phyloP scores from a whole-genome alignment of 2,888 invertebrate species.

The Zele albiditarsus region DNA sequence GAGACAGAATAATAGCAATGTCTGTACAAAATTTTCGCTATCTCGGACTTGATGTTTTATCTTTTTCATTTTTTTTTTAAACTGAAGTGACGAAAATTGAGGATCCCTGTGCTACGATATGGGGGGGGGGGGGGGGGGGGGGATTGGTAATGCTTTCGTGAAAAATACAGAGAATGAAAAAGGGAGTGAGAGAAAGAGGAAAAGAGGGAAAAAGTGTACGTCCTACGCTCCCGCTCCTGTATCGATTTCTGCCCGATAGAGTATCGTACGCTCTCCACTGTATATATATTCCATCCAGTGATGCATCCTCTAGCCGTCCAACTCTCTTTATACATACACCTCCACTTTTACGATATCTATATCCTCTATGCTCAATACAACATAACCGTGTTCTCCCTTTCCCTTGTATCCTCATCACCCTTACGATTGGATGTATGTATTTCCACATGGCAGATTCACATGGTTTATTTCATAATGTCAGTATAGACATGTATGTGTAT shows the following conservation, averaged over 20 bases:
- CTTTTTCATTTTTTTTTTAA: background rate
- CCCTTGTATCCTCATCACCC: background rate
- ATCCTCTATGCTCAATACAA: background rate
- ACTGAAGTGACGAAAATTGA: conserved; percentile 44
- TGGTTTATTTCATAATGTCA: too few relatives aligned
- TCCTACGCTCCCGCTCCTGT: conserved; percentile 57
- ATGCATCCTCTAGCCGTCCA: conserved; percentile 10
- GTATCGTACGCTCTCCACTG: conserved; percentile 54
- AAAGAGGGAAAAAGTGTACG: conserved; percentile 45
- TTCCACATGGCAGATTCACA: too few relatives aligned
- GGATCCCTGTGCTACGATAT: conserved; percentile 54
- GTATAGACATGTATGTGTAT: too few relatives aligned
- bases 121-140: conserved; percentile 56
- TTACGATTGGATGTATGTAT: too few relatives aligned
- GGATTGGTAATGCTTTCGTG: conserved; percentile 64
- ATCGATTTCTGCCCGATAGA: conserved; percentile 66
- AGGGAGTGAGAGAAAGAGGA: conserved; percentile 48
- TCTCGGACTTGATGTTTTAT: too few relatives aligned
- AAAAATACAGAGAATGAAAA: conserved; percentile 60
- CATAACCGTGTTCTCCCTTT: background rate
- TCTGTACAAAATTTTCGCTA: background rate
- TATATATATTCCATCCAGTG: conserved; percentile 19
- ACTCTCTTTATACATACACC: background rate
- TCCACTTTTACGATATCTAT: background rate
- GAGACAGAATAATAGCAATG: too few relatives aligned